Base-by-base conservation (phyloP, 2,888 invertebrate genomes). In the Heterodera filipjevi region DNA sequence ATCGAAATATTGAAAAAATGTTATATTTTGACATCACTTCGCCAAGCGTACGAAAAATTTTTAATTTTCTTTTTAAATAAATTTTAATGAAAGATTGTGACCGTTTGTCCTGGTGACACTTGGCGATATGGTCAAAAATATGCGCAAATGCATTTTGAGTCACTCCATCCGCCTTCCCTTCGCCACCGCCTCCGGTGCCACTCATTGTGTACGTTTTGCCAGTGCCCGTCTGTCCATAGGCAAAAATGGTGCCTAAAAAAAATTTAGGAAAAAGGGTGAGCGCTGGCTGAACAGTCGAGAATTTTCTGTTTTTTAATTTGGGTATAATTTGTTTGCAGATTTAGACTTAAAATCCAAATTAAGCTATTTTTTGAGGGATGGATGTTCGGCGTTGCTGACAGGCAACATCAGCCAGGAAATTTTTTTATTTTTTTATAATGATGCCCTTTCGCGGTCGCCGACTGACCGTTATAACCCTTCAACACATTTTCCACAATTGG, bases 201-300 rank as follows among this genome's bases (percentile, higher is more conserved):
- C 96, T 95, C 98, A 99, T 98, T 0, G 99, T 99, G 90, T 94
- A 98, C 0, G 99, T 99, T 91, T 99, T 99, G 14, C 99, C 99
- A 0, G 98, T 99, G 30, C 99, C 98, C 3, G 92, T 92, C 86
- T 92, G 92, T 1, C 92, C 92, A 86, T 92, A 92, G 0, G 92
- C 92, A 89, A 92, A 92, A 78, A 92, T 92, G 14, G 92, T 92
- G 14, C 92, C 92, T 91, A 81, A 71, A 82, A 77, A 53, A 22
- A n/a, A n/a, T n/a, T n/a, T n/a, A n/a, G 39, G 14, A 19, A 49
- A 70, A n/a, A 77, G 44, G 30, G 22, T 19, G 35, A 53, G 71
- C 27, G n/a, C 6, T 19, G 22, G n/a, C 16, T 14, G 16, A 30
- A 71, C 16, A n/a, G n/a, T 10, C 66, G 14, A 59, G 27, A 46